Evolutionary conservation across 2,113 vertebrate genomes (phyloP), one percentile per base, ranked within the genome.

Genomic region (Strigops habroptila): DNA sequence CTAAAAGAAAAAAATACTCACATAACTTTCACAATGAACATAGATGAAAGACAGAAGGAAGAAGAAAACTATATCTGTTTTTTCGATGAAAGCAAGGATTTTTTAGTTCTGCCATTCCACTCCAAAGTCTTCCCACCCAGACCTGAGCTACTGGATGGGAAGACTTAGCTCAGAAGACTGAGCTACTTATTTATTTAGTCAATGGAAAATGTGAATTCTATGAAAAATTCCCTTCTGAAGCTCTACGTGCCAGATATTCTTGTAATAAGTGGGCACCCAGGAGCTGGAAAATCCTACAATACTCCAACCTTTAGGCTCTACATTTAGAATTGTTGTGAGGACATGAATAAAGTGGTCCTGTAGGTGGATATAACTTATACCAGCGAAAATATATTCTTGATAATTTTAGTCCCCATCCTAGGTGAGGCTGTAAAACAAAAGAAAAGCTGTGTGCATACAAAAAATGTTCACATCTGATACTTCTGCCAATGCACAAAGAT

Each of bases 351-450:
- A 88, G 33, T 2, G 11, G 7, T 83, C 37, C 41, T 63, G 43
- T 0, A 59, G 7, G 7, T 21, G 11, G 11, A 60, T 19, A 41
- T 9, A 39, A 64, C 15, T 68, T 81, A 8, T 0, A 24, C 65
- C 4, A 7, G 77, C 64, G 78, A 37, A 86, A 48, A 88, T 2
- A 17, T 35, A 27, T 9, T 39, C 41, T 51, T 43, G 25, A 9
- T 65, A 21, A 63, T 69, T 87, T 77, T 49, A 81, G 63, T 62
- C 49, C 12, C n/a, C 28, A 39, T 19, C 41, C 23, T 23, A 75
- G 67, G 31, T 5, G 25, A 90, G 81, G 33, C 43, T 76, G 39
- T 35, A 68, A 51, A 75, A 33, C 53, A 70, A 63, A 87, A 76
- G n/a, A 8, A 79, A 41, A 84, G 37, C 30, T 17, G 55, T 21